Base-by-base conservation (phyloP, 2,888 invertebrate species). In the Yponomeuta evonymella region DNA sequence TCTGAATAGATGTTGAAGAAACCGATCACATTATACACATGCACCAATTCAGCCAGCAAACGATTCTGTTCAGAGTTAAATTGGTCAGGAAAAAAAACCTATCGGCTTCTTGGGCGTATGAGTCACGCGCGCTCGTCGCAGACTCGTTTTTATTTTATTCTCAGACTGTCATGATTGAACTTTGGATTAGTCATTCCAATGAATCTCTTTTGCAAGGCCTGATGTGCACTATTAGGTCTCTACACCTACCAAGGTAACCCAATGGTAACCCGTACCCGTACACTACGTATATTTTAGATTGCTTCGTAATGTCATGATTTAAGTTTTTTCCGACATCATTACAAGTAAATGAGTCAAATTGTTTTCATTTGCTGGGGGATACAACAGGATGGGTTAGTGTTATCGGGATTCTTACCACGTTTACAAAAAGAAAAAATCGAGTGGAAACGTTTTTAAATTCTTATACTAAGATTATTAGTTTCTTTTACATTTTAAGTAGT, bases 61-160 rank as follows among this genome's bases (percentile, higher is more conserved):
- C 69, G 70, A 70, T 70, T 36, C 15, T 43, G 36, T 58, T 58
- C 15, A 15, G 15, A 51, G 15, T 29, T 30, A 29, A 85, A 86
- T 86, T 87, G 82, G 81, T 82, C 76, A 79, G 81, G 83, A 83
- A 58, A 58, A 58, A 84, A 83, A 85, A 87, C 84, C 84, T 82
- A 79, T 79, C 79, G 76, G 77, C 80, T 78, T 75, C 78, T 79
- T 75, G 51, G 73, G 74, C 69, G 75, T 78, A 74, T 86, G 88
- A 88, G 77, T 87, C 88, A 88, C 76, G 72, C 75, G 11, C 48
- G 63, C 65, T 36, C 69, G 65, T 65, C 65, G 33, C 43, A n/a
- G 67, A 67, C 23, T 67, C 33, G 48, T 67, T 67, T 67, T 67
- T 65, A 30, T 65, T 30, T 65, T 65, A 30, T 65, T 11, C 29